These are phyloP conservation scores for Taenioides sp. DNA, from an alignment of 2,797 vertebrate genomes.

Conservation along the genomic window DNA sequence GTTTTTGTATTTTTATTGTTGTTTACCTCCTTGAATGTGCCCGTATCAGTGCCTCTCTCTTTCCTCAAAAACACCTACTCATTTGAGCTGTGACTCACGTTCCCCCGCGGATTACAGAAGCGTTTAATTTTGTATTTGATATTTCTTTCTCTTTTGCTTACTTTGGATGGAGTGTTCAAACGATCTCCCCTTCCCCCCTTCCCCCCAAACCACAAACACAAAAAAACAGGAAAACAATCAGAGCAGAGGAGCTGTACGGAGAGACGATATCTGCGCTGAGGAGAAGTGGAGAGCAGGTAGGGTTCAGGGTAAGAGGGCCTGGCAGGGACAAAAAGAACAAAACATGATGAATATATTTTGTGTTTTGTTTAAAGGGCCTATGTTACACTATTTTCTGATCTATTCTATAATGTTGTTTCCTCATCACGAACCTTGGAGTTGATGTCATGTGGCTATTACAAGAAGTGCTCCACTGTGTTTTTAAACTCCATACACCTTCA, in stretches of 20 bases:
- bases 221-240: constrained; percentile 47
- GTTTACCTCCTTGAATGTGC: constrained; percentile 68
- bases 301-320: constrained; percentile 42
- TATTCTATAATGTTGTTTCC: no score
- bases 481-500: no score
- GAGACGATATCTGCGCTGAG: constrained; percentile 49
- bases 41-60: constrained; percentile 68
- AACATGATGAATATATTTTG: neutral
- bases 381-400: no score
- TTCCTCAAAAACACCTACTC: constrained; percentile 80
- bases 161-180: constrained; percentile 74
- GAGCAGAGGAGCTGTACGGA: constrained; percentile 40
- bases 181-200: constrained; percentile 63
- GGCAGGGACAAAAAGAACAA: constrained; percentile 16
- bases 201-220: constrained; percentile 64
- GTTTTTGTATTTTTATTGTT: constrained; percentile 76
- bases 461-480: no score
- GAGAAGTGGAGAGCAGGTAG: constrained; percentile 43
- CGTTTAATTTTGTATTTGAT: constrained; percentile 76
- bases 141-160: constrained; percentile 74
- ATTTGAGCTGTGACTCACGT: constrained; percentile 77
- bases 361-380: neutral
- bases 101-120: constrained; percentile 75
- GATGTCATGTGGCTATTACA: no score
- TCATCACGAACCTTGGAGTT: no score